A percentile compares a stretch with the other conserved stretches of the same genome.
Evolutionary conservation across 2,113 vertebrate genomes (phyloP).

Genomic region (Cromileptes altivelis): DNA sequence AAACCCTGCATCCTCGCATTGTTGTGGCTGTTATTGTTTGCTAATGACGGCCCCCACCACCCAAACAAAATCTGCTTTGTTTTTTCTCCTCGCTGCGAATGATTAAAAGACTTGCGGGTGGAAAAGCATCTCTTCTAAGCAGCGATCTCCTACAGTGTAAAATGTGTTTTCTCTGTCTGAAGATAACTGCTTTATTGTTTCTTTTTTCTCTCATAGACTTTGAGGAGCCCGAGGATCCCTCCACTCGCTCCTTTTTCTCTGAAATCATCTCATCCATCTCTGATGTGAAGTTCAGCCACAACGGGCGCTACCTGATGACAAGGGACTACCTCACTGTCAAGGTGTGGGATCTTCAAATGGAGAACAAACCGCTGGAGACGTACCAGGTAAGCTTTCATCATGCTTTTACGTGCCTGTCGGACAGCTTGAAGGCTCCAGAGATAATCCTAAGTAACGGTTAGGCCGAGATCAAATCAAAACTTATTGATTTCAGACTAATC

Average conservation of each 20-base stretch:
- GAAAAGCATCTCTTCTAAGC: conserved; percentile 10
- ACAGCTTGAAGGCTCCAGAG: not conserved
- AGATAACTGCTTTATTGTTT: conserved; percentile 23
- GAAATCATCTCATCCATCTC: conserved; percentile 99
- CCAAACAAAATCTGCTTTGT: conserved; percentile 24
- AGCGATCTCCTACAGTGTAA: not conserved
- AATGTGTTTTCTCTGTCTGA: conserved; percentile 34
- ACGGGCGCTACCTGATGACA: conserved; percentile 96
- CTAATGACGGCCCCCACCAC: conserved; percentile 27
- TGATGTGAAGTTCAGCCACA: conserved; percentile 98
- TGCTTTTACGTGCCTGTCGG: not conserved
- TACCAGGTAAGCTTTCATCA: conserved; percentile 88
- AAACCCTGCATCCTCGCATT: conserved; percentile 29
- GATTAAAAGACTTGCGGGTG: conserved; percentile 19
- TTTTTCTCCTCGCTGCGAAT: conserved; percentile 7
- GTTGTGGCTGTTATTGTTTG: conserved; percentile 43
- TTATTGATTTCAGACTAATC: conserved; percentile 78
- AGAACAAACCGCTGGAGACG: conserved; percentile 95
- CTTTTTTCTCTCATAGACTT: conserved; percentile 86
- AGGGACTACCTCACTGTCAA: conserved; percentile 97
- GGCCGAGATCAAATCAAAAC: conserved; percentile 61
- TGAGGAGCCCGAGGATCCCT: conserved; percentile 96
- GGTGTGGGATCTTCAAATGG: conserved; percentile 98
- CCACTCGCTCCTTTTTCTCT: conserved; percentile 96
- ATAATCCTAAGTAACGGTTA: conserved; percentile 41